These are phyloP conservation scores for Catocala nupta DNA, from an alignment of 2,888 invertebrate genomes.

Conservation along the genomic window DNA sequence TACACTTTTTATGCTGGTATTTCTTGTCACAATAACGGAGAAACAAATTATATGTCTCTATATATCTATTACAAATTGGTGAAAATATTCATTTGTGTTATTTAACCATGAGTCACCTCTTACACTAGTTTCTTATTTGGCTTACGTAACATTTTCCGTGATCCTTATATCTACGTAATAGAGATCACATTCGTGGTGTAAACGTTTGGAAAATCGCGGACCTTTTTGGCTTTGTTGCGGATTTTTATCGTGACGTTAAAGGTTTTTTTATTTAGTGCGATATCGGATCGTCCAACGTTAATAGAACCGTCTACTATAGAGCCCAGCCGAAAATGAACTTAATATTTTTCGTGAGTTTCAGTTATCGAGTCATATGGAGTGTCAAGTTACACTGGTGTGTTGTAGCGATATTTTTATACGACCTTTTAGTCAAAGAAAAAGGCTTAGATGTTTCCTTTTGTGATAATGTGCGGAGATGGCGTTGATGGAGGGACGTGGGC, in stretches of 20 bases:
- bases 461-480: constrained; percentile 52
- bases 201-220: constrained; percentile 52
- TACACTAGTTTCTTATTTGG: constrained; percentile 46
- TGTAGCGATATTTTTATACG: constrained; percentile 55
- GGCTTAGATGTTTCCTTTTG: constrained; percentile 60
- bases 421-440: constrained; percentile 62
- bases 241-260: constrained; percentile 71
- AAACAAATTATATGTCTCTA: too few relatives aligned
- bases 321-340: constrained; percentile 23
- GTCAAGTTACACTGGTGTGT: constrained; percentile 37
- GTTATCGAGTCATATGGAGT: constrained; percentile 23
- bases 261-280: constrained; percentile 71
- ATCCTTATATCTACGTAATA: constrained; percentile 51
- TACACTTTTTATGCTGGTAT: too few relatives aligned
- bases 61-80: too few relatives aligned
- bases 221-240: constrained; percentile 68
- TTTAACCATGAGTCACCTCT: constrained; percentile 11
- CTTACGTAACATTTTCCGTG: constrained; percentile 48
- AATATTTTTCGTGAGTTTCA: not conserved
- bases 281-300: constrained; percentile 44
- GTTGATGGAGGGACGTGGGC: constrained; percentile 41
- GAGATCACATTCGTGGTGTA: constrained; percentile 55
- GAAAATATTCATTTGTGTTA: not conserved
- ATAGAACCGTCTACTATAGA: constrained; percentile 19
- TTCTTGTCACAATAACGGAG: too few relatives aligned